phyloP scores from a whole-genome alignment of 1,140 invertebrate species.

The Chironomus striatipennis region DNA sequence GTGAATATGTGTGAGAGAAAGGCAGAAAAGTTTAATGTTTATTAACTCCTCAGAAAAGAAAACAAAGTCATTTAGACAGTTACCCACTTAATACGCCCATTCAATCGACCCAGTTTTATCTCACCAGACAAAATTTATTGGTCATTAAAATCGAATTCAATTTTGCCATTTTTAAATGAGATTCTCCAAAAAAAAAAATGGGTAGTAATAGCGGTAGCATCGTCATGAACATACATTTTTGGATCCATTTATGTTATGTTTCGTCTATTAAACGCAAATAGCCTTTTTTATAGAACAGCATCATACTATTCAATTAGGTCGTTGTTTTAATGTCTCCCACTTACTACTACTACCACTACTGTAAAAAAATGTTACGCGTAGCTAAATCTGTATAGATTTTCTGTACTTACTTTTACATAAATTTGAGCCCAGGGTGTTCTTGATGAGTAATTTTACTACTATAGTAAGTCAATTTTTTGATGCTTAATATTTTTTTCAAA shows the following conservation, averaged over 20 bases:
- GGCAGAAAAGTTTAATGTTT: background rate
- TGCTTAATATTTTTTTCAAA: too few relatives aligned
- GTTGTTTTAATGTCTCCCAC: background rate
- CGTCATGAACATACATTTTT: background rate
- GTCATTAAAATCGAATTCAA: constrained; percentile 16
- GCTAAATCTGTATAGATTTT: too few relatives aligned
- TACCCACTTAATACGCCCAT: background rate
- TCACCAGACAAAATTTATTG: constrained; percentile 17
- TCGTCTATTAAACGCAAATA: constrained; percentile 13
- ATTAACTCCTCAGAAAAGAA: background rate
- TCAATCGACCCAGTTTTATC: background rate
- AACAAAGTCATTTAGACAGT: too few relatives aligned
- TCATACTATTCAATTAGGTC: background rate
- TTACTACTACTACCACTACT: background rate
- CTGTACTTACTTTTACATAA: too few relatives aligned
- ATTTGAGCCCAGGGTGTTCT: too few relatives aligned
- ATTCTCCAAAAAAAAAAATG: background rate
- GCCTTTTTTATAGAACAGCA: background rate
- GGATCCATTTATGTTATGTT: constrained; percentile 8
- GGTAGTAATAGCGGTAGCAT: too few relatives aligned
- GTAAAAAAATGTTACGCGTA: background rate
- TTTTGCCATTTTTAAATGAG: constrained; percentile 13
- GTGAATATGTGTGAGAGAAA: background rate
- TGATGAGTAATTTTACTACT: too few relatives aligned
- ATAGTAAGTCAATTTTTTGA: too few relatives aligned